phyloP scores from a whole-genome alignment of 2,888 invertebrate species.

The Caradrina kadenii region DNA sequence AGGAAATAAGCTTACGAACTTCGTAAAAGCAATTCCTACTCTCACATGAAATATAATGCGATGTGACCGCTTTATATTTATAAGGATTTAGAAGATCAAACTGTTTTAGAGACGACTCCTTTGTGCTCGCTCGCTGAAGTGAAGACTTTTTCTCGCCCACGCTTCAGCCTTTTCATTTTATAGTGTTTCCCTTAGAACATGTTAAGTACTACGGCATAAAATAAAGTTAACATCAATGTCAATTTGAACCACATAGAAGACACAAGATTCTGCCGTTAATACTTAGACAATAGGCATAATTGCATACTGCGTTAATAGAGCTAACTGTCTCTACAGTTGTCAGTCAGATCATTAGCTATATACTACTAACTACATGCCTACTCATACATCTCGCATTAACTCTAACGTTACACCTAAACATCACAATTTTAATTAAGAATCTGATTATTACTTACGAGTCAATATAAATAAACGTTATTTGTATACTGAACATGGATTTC shows the following conservation, averaged over 20 bases:
- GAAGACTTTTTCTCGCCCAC: conserved; percentile 45
- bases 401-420: not conserved
- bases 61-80: conserved; percentile 88
- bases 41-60: conserved; percentile 88
- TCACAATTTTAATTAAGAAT: not conserved
- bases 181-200: conserved; percentile 6
- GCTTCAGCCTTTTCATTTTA: conserved; percentile 26
- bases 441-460: not conserved
- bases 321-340: conserved; percentile 2
- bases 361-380: no score
- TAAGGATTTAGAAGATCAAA: conserved; percentile 86
- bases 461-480: conserved; percentile 2
- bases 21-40: conserved; percentile 89
- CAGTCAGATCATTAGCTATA: conserved; percentile 11
- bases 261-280: conserved; percentile 6
- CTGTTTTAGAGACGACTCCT: conserved; percentile 72
- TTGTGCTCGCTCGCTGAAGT: conserved; percentile 66
- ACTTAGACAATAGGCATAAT: conserved; percentile 30
- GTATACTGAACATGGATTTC: not conserved
- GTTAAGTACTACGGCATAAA: not conserved
- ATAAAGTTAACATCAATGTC: conserved; percentile 5
- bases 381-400: not conserved
- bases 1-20: conserved; percentile 91
- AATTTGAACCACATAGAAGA: not conserved
- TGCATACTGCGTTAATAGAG: conserved; percentile 19